Evolutionary conservation across 1,140 invertebrate genomes (phyloP).

Genomic region (Phymastichus coffea): DNA sequence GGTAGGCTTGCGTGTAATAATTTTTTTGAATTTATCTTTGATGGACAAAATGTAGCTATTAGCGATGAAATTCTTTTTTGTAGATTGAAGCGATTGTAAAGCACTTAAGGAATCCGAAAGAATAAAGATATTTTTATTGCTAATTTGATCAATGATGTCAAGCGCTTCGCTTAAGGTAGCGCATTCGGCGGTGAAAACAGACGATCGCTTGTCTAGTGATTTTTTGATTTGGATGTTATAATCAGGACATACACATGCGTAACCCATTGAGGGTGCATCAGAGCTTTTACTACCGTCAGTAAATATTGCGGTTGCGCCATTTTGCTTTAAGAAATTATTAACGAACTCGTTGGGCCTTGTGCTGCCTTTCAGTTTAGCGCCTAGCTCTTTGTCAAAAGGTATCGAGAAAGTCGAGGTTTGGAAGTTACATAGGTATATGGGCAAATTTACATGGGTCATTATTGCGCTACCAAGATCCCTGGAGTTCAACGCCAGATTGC

Average conservation of each 20-base stretch:
- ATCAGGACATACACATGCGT: background rate
- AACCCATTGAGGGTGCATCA: background rate
- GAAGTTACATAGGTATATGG: too few species aligned
- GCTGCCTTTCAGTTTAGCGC: too few species aligned
- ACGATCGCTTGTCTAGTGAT: background rate
- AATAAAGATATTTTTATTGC: background rate
- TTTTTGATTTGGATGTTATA: background rate
- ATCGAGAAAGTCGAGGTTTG: too few species aligned
- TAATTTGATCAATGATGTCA: background rate
- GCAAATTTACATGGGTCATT: too few species aligned
- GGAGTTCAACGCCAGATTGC: too few species aligned
- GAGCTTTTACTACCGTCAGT: background rate
- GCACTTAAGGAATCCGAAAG: slow-evolving; percentile 1
- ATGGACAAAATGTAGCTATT: background rate
- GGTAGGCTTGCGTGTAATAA: background rate
- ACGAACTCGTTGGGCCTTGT: background rate
- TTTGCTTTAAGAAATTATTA: background rate
- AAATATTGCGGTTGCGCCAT: background rate
- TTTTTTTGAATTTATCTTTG: background rate
- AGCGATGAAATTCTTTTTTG: background rate
- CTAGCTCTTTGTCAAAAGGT: too few species aligned
- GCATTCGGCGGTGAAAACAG: background rate
- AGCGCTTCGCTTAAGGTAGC: background rate
- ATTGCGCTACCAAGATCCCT: too few species aligned
- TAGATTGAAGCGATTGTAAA: background rate